phyloP scores from a whole-genome alignment of 2,797 vertebrate genomes.

The Oreortyx pictus region DNA sequence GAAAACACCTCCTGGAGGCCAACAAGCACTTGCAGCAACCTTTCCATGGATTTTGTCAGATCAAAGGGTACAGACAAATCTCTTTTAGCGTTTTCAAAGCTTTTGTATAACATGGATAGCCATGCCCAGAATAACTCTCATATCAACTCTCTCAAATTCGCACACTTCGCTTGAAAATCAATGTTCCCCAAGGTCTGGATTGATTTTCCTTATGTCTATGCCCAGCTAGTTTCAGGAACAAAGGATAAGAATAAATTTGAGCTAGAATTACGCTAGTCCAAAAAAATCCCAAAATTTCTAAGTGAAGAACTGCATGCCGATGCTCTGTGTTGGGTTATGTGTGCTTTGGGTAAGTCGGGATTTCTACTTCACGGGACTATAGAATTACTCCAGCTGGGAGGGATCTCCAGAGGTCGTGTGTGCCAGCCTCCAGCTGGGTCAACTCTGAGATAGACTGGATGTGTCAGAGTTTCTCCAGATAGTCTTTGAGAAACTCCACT shows the following conservation, averaged over 20 bases:
- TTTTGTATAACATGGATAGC: background rate
- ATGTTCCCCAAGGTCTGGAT: background rate
- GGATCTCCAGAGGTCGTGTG: background rate
- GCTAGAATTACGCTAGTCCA: background rate
- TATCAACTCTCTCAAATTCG: background rate
- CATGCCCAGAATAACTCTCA: background rate
- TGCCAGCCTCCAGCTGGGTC: background rate
- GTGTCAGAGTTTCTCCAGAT: background rate
- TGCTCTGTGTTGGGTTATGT: too few relatives aligned
- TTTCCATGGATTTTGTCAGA: background rate
- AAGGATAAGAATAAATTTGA: background rate
- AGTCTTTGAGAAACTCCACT: background rate
- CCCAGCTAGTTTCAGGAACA: background rate
- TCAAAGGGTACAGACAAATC: background rate
- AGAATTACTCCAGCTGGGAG: background rate
- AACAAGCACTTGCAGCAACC: background rate
- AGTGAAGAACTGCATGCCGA: background rate
- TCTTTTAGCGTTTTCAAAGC: background rate
- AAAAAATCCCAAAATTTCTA: background rate
- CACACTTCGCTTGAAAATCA: background rate
- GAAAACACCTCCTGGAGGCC: background rate
- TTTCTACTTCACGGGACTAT: background rate
- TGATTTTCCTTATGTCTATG: background rate
- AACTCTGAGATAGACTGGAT: background rate
- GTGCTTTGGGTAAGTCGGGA: background rate